Evolutionary conservation across 2,888 invertebrate species (phyloP).

Genomic region (Coronaproctus castanopsis): DNA sequence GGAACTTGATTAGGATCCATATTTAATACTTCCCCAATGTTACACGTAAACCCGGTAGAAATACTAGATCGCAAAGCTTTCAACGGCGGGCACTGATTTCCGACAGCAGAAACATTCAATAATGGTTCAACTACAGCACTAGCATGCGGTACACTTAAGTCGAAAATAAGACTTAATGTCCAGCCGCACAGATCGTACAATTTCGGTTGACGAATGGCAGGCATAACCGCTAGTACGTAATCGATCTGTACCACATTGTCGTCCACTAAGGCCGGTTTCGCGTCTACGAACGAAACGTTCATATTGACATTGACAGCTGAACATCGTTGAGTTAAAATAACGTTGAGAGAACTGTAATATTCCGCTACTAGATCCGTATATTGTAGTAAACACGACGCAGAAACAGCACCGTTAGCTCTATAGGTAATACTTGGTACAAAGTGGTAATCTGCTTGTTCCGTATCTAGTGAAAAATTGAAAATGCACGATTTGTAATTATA

Average conservation of each 20-base stretch:
- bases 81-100: slow-evolving; percentile 79
- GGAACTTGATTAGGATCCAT: slow-evolving; percentile 83
- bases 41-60: slow-evolving; percentile 77
- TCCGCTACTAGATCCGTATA: slow-evolving; percentile 66
- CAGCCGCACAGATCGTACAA: slow-evolving; percentile 88
- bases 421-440: slow-evolving; percentile 70
- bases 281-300: slow-evolving; percentile 74
- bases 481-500: not conserved
- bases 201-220: slow-evolving; percentile 72
- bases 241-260: slow-evolving; percentile 56
- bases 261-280: slow-evolving; percentile 55
- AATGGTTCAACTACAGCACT: slow-evolving; percentile 75
- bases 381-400: slow-evolving; percentile 59
- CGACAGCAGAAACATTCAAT: slow-evolving; percentile 69
- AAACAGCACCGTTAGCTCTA: slow-evolving; percentile 74
- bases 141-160: slow-evolving; percentile 78
- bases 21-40: slow-evolving; percentile 66
- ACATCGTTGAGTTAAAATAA: slow-evolving; percentile 69
- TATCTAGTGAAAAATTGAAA: slow-evolving; percentile 35
- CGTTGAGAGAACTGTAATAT: slow-evolving; percentile 58
- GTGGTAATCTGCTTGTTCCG: slow-evolving; percentile 85
- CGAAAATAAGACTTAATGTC: slow-evolving; percentile 79
- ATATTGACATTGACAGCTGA: slow-evolving; percentile 87
- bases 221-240: slow-evolving; percentile 38
- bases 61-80: slow-evolving; percentile 68